Percentiles rank a stretch among this genome's conserved stretches.
Conservation (phyloP, 2,113 vertebrate genomes). For the Syngnathoides biaculeatus region DNA sequence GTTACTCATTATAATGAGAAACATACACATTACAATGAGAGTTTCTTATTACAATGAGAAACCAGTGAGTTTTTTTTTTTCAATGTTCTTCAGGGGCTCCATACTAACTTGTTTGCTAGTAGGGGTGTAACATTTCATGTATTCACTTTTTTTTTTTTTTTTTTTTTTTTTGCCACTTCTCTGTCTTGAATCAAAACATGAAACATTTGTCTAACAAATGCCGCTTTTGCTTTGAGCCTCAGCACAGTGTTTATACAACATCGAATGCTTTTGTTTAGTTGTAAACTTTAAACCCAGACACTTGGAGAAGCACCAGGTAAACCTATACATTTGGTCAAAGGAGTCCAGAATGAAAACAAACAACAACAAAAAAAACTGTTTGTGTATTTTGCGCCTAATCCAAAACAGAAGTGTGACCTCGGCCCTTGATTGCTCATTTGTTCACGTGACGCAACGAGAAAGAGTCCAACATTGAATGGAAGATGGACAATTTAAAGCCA, state of each 20-base stretch:
- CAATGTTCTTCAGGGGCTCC: too few species aligned
- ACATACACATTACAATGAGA: too few species aligned
- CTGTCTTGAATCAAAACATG: not conserved
- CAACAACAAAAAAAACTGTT: not conserved
- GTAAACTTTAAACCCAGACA: not conserved
- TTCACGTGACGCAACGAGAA: not conserved
- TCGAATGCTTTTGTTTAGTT: slow-evolving; percentile 7
- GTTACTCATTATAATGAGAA: too few species aligned
- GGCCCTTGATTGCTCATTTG: slow-evolving; percentile 1
- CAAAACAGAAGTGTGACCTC: slow-evolving; percentile 4
- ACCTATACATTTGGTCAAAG: not conserved
- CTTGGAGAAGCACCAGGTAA: not conserved
- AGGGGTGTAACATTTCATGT: not conserved
- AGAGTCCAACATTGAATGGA: not conserved
- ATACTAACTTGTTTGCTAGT: not conserved
- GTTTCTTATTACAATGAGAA: too few species aligned
- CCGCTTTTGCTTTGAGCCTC: not conserved
- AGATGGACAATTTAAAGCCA: not conserved
- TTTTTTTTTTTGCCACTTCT: not conserved
- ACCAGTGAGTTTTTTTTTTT: too few species aligned
- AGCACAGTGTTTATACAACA: not conserved
- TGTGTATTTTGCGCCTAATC: not conserved
- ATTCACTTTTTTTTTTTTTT: not conserved
- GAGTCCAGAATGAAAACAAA: not conserved
- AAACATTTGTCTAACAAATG: not conserved